Conservation (phyloP, 1,140 invertebrate species). For the Oscheius sp. region DNA sequence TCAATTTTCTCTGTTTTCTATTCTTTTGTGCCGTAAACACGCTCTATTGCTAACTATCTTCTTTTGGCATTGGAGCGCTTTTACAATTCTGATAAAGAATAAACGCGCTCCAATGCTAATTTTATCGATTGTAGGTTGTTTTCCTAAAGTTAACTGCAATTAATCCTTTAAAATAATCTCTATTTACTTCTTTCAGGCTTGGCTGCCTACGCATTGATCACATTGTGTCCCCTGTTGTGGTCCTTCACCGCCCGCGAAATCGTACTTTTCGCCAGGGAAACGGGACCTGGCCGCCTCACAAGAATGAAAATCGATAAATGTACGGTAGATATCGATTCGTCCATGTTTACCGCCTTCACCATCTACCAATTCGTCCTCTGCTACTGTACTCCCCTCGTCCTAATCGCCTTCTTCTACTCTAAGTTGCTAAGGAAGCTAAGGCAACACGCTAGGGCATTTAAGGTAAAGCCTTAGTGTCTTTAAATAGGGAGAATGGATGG, state of each 20-base stretch:
- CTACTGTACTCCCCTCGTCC: constrained; percentile 53
- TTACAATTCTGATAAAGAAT: too few species aligned
- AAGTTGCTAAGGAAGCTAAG: constrained; percentile 48
- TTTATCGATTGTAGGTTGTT: too few species aligned
- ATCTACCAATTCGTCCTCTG: constrained; percentile 59
- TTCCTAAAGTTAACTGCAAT: too few species aligned
- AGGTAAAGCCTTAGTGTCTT: constrained; percentile 31
- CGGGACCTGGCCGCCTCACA: constrained; percentile 36
- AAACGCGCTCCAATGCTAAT: too few species aligned
- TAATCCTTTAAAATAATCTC: too few species aligned
- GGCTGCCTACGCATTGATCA: constrained; percentile 54
- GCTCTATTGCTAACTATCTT: too few species aligned
- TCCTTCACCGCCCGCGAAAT: constrained; percentile 58
- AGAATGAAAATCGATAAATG: constrained; percentile 53
- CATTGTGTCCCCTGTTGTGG: constrained; percentile 54
- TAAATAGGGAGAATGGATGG: neutral
- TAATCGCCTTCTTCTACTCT: constrained; percentile 58
- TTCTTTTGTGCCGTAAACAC: too few species aligned
- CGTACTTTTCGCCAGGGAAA: constrained; percentile 60
- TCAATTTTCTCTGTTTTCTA: too few species aligned
- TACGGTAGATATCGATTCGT: constrained; percentile 53
- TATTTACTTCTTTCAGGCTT: constrained; percentile 42
- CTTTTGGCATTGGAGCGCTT: too few species aligned
- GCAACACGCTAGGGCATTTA: constrained; percentile 58
- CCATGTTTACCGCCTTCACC: constrained; percentile 56